Conservation (phyloP, 2,888 invertebrate genomes). For the Phasia obesa region DNA sequence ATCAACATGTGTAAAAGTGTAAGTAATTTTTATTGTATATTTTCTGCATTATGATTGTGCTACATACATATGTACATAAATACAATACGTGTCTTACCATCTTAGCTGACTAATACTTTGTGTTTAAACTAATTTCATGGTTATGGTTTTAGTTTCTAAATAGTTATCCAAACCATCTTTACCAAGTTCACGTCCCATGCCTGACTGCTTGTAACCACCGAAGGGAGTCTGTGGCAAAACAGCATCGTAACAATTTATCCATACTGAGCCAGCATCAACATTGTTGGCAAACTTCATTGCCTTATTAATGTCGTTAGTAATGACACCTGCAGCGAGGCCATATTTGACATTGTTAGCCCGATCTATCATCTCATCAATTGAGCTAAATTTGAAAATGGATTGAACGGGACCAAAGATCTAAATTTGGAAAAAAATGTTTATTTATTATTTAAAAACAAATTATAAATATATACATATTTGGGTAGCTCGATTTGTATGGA, state of each 20-base stretch:
- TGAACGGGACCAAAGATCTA: slow-evolving; percentile 96
- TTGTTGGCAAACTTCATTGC: slow-evolving; percentile 89
- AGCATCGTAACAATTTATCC: slow-evolving; percentile 85
- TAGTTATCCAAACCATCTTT: slow-evolving; percentile 90
- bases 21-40: slow-evolving; percentile 28
- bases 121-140: slow-evolving; percentile 83
- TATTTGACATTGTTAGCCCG: slow-evolving; percentile 91
- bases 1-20: slow-evolving; percentile 2
- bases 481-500: no score
- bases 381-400: slow-evolving; percentile 90
- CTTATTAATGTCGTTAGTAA: slow-evolving; percentile 90
- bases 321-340: slow-evolving; percentile 91
- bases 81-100: neutral
- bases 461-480: no score
- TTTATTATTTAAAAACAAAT: neutral
- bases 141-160: slow-evolving; percentile 90
- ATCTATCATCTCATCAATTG: slow-evolving; percentile 88
- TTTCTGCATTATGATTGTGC: slow-evolving; percentile 14
- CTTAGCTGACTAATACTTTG: neutral
- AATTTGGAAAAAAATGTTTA: slow-evolving; percentile 41
- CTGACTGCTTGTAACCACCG: slow-evolving; percentile 94
- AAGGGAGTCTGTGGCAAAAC: slow-evolving; percentile 89
- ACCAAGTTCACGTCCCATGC: slow-evolving; percentile 92
- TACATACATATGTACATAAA: no score
- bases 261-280: slow-evolving; percentile 91